Percentiles rank a stretch among this genome's conserved stretches.
Conservation (phyloP, 2,113 vertebrate genomes). For the Etheostoma cragini region DNA sequence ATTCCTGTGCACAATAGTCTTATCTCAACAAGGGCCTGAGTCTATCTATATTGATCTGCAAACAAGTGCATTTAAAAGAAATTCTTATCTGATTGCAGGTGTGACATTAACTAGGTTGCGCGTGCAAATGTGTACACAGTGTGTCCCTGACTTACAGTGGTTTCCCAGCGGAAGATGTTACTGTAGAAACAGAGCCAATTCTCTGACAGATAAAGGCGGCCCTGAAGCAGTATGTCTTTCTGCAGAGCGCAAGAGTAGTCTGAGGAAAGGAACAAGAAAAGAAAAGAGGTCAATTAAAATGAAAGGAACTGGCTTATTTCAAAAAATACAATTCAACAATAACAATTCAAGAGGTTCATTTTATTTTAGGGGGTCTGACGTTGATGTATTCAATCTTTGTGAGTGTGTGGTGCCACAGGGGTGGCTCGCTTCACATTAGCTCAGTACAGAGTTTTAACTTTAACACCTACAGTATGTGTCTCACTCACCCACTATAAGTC, state of each 20-base stretch:
- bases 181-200: slow-evolving; percentile 96
- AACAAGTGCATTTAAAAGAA: slow-evolving; percentile 35
- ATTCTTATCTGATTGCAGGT: slow-evolving; percentile 38
- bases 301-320: neutral
- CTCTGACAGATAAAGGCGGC: slow-evolving; percentile 91
- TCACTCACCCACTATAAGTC: slow-evolving; percentile 91
- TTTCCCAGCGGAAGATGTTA: slow-evolving; percentile 96
- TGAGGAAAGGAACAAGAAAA: slow-evolving; percentile 59
- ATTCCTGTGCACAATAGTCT: neutral
- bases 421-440: neutral
- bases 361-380: neutral
- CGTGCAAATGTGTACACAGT: slow-evolving; percentile 30
- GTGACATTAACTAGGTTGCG: slow-evolving; percentile 19
- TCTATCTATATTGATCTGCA: slow-evolving; percentile 49
- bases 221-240: slow-evolving; percentile 92
- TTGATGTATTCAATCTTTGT: neutral
- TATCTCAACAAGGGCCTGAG: slow-evolving; percentile 31
- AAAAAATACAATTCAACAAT: neutral
- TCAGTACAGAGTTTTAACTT: neutral
- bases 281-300: slow-evolving; percentile 11
- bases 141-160: slow-evolving; percentile 82
- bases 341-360: neutral
- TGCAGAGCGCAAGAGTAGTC: slow-evolving; percentile 94
- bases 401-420: neutral
- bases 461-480: neutral